phyloP scores from a whole-genome alignment of 2,113 vertebrate genomes.

The Peromyscus californicus region DNA sequence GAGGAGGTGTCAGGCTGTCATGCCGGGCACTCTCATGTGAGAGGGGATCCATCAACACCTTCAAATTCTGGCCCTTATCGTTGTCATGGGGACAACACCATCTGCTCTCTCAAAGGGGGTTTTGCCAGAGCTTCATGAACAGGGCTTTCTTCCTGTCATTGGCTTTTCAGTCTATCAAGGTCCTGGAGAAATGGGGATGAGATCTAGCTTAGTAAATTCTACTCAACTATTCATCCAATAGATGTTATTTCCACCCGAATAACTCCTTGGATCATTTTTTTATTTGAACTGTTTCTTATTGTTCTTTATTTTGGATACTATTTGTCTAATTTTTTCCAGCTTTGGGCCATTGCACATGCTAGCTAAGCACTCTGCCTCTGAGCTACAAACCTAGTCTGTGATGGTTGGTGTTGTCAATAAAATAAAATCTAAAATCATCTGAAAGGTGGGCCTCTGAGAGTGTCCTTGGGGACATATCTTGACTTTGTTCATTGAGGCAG shows the following conservation, averaged over 20 bases:
- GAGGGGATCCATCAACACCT: constrained; percentile 21
- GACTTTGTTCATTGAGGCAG: neutral
- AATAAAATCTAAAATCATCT: neutral
- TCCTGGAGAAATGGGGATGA: neutral
- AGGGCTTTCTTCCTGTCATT: neutral
- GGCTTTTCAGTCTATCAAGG: neutral
- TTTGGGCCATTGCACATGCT: neutral
- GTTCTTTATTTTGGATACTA: neutral
- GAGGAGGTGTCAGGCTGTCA: neutral
- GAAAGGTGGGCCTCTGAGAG: neutral
- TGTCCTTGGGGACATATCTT: neutral
- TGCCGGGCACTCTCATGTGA: neutral
- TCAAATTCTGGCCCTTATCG: neutral
- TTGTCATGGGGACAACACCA: accelerated
- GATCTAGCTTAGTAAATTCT: neutral
- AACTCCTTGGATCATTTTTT: neutral
- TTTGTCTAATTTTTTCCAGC: neutral
- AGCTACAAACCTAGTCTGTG: neutral
- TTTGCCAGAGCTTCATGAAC: accelerated
- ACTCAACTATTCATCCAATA: neutral
- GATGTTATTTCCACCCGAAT: neutral
- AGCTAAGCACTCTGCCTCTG: neutral
- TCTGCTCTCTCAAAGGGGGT: neutral
- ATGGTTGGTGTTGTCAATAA: neutral
- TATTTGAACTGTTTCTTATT: neutral